These are phyloP conservation scores for Deladenus siricidicola DNA, from an alignment of 2,888 invertebrate species.

Conservation along the genomic window DNA sequence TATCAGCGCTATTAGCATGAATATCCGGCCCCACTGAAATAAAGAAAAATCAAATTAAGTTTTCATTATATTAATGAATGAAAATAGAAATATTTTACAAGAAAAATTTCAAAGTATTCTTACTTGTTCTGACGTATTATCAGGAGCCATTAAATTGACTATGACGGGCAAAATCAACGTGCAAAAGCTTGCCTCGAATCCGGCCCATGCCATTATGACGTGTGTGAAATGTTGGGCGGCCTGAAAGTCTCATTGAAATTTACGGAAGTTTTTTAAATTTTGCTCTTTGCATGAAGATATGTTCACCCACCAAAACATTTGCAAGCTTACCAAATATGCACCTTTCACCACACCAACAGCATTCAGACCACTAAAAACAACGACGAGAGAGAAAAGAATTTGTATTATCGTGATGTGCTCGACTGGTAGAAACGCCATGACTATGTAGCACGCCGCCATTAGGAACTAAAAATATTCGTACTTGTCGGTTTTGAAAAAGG, in stretches of 20 bases:
- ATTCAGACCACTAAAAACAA: not conserved
- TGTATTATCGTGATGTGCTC: not conserved
- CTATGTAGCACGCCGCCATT: not conserved
- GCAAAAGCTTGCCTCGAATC: not conserved
- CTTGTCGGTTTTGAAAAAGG: too few relatives aligned
- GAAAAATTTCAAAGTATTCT: not conserved
- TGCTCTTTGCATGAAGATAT: not conserved
- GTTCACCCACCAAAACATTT: not conserved
- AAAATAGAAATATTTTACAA: not conserved
- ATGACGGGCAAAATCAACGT: conserved; percentile 6
- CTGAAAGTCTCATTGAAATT: not conserved
- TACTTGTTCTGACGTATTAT: conserved; percentile 6
- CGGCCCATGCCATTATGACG: conserved; percentile 13
- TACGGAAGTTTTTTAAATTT: too few relatives aligned
- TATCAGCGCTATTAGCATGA: not conserved
- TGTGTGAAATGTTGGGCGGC: conserved; percentile 13
- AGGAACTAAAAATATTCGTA: not conserved
- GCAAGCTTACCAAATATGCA: not conserved
- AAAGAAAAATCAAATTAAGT: not conserved
- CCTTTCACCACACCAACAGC: conserved; percentile 1
- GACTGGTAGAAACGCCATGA: not conserved
- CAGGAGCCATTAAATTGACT: conserved; percentile 10
- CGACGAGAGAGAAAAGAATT: not conserved
- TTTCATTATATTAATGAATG: not conserved
- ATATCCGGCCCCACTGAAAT: not conserved